A percentile compares a stretch with the other conserved stretches of the same genome.
These are phyloP conservation scores for Poecilia velifera DNA, from an alignment of 2,797 vertebrate genomes.

Conservation along the genomic window DNA sequence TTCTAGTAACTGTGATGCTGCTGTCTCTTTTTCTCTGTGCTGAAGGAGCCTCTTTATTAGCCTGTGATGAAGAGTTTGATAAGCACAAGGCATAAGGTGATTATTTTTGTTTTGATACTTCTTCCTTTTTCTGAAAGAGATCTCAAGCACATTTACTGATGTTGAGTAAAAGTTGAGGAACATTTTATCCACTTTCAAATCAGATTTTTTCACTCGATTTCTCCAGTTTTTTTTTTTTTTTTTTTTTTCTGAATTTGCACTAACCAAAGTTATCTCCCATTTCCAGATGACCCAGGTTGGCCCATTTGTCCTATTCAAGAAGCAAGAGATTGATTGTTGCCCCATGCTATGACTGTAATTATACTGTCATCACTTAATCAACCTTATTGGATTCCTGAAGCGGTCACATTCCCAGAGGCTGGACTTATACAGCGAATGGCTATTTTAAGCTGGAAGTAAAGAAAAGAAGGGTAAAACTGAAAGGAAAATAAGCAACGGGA, in stretches of 20 bases:
- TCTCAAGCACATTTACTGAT: background rate
- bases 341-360: slow-evolving; percentile 76
- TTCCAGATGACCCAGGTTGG: slow-evolving; percentile 62
- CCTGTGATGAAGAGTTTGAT: background rate
- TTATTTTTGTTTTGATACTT: background rate
- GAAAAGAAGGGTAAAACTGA: background rate
- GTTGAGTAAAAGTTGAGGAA: background rate
- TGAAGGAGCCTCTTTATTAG: background rate
- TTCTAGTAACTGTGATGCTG: background rate
- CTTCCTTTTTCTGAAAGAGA: background rate
- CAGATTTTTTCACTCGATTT: background rate
- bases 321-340: slow-evolving; percentile 76
- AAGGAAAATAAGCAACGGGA: background rate
- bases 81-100: background rate
- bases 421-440: background rate
- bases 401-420: slow-evolving; percentile 53
- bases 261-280: background rate
- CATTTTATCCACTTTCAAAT: background rate
- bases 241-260: background rate
- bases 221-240: background rate
- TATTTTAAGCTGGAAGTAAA: background rate
- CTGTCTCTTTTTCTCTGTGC: background rate
- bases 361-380: slow-evolving; percentile 83
- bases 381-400: slow-evolving; percentile 79
- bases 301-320: slow-evolving; percentile 77